phyloP scores from a whole-genome alignment of 2,797 vertebrate species.

The Propithecus deckenii region DNA sequence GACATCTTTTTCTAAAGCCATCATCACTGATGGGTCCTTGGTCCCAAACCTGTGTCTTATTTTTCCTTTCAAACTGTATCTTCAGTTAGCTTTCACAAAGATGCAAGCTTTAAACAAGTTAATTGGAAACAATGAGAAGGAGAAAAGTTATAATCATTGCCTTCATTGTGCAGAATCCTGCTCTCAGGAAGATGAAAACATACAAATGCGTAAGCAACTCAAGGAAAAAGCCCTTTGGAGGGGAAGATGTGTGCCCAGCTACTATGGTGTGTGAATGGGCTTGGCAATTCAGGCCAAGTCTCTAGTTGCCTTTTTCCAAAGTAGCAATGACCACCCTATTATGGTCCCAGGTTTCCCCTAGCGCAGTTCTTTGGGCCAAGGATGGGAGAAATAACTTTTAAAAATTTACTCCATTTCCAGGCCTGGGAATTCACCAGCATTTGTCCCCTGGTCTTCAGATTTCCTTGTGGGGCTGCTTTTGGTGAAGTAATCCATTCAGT shows the following conservation, averaged over 20 bases:
- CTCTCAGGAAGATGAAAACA: conserved; percentile 22
- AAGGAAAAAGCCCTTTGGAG: conserved; percentile 41
- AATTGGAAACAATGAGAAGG: conserved; percentile 47
- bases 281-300: background rate
- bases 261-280: background rate
- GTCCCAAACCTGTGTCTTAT: conserved; percentile 52
- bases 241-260: conserved; percentile 18
- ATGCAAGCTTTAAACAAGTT: conserved; percentile 21
- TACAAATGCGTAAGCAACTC: conserved; percentile 29
- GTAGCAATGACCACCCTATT: conserved; percentile 38
- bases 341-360: background rate
- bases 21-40: conserved; percentile 31
- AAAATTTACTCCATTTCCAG: conserved; percentile 52
- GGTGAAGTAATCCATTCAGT: conserved; percentile 4
- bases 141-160: conserved; percentile 21
- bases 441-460: conserved; percentile 37
- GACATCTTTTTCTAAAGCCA: conserved; percentile 56
- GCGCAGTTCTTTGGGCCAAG: conserved; percentile 15
- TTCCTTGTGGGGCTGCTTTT: background rate
- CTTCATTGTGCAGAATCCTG: conserved; percentile 50
- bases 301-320: conserved; percentile 35
- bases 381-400: conserved; percentile 3
- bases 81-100: conserved; percentile 57
- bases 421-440: conserved; percentile 30
- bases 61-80: conserved; percentile 48